These are phyloP conservation scores for Gobio occitaniae DNA, from an alignment of 2,797 vertebrate species.

Conservation along the genomic window DNA sequence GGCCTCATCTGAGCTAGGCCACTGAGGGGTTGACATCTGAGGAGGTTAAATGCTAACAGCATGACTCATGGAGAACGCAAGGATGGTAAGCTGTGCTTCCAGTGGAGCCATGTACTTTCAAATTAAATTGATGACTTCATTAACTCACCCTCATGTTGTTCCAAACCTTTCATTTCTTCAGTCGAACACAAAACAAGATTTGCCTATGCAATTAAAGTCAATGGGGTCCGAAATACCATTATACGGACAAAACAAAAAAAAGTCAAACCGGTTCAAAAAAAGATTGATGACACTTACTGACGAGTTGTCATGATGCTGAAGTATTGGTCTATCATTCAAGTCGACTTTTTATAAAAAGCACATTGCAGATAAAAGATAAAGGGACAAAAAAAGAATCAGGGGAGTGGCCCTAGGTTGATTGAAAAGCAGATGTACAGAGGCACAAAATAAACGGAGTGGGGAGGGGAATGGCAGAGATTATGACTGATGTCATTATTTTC, in stretches of 20 bases:
- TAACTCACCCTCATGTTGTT: background rate
- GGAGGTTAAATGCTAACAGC: constrained; percentile 45
- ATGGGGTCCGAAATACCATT: background rate
- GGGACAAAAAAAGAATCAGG: constrained; percentile 1
- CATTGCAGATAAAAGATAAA: background rate
- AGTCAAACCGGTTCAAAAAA: background rate
- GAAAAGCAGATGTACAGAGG: constrained; percentile 28
- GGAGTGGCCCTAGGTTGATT: constrained; percentile 46
- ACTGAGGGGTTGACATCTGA: constrained; percentile 5
- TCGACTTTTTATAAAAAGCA: constrained; percentile 1
- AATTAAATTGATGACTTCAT: background rate
- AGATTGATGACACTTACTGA: background rate
- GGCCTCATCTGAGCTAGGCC: constrained; percentile 32
- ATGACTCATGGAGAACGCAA: constrained; percentile 26
- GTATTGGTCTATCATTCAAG: background rate
- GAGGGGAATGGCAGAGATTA: constrained; percentile 60
- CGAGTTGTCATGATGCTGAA: background rate
- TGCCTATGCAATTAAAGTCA: background rate
- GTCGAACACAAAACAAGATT: background rate
- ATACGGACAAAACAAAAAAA: background rate
- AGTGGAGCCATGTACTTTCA: background rate
- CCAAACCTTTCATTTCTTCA: background rate
- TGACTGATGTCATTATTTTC: constrained; percentile 74
- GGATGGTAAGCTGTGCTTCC: constrained; percentile 3
- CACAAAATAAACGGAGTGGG: constrained; percentile 9